phyloP scores from a whole-genome alignment of 92 coral and sea anemone genomes.

The Epizoanthus ramosus region DNA sequence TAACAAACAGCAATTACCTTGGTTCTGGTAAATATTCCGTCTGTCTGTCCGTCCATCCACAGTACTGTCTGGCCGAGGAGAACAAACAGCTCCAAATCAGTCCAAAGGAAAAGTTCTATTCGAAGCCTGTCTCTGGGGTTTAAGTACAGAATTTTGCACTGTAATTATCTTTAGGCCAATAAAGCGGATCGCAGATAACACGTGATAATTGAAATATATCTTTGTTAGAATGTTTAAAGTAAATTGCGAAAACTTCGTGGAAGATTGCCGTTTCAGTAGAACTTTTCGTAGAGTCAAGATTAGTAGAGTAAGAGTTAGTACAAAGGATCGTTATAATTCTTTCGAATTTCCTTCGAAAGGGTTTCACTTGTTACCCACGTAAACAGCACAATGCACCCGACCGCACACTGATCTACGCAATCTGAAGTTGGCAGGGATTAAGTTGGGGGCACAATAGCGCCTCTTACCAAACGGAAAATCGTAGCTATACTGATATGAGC shows the following conservation, averaged over 20 bases:
- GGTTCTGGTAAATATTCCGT: background rate
- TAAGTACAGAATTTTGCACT: background rate
- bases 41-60: background rate
- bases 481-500: background rate
- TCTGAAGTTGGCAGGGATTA: slow-evolving; percentile 1
- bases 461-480: slow-evolving; percentile 28
- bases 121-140: background rate
- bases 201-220: background rate
- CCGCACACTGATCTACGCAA: slow-evolving; percentile 13
- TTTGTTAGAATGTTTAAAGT: background rate
- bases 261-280: background rate
- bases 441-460: background rate
- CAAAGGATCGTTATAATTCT: background rate
- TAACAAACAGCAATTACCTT: slow-evolving; percentile 29
- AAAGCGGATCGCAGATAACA: slow-evolving; percentile 1
- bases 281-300: background rate
- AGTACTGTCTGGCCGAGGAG: background rate
- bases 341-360: background rate
- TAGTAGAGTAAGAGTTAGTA: background rate
- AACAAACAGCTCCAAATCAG: background rate
- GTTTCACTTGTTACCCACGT: background rate
- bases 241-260: background rate
- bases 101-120: background rate
- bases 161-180: background rate
- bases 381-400: background rate